A percentile compares a stretch with the other conserved stretches of the same genome.
phyloP scores from a whole-genome alignment of 1,140 invertebrate species.

The Drosophila gunungcola region DNA sequence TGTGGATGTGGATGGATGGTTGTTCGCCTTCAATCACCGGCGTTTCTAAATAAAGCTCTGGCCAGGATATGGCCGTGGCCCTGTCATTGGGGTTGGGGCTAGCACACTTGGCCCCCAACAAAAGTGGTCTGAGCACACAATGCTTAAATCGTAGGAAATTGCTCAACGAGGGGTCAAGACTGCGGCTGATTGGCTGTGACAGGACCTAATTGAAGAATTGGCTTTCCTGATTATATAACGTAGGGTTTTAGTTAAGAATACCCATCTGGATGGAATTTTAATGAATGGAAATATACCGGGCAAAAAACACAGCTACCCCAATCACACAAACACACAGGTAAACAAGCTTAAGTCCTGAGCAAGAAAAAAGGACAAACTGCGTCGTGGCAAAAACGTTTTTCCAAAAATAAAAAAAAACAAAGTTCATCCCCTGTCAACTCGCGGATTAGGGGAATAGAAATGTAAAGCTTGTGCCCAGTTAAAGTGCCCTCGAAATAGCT shows the following conservation, averaged over 20 bases:
- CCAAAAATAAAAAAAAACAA: conserved; percentile 39
- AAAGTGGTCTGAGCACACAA: conserved; percentile 48
- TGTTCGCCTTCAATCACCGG: conserved; percentile 35
- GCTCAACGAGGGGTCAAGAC: conserved; percentile 58
- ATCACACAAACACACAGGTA: conserved; percentile 25
- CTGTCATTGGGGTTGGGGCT: conserved; percentile 40
- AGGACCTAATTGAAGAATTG: conserved; percentile 35
- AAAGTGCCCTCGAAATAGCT: conserved; percentile 36
- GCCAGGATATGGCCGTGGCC: conserved; percentile 51
- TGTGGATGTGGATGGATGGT: conserved; percentile 1
- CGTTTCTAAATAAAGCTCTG: conserved; percentile 66
- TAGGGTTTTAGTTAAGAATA: not conserved
- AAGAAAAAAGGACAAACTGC: conserved; percentile 67
- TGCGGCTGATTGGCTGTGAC: conserved; percentile 38
- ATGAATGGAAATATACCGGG: conserved; percentile 74
- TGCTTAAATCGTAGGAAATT: conserved; percentile 69
- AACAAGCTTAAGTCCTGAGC: conserved; percentile 50
- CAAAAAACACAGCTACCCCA: conserved; percentile 32
- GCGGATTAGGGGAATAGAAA: conserved; percentile 10
- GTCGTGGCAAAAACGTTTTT: conserved; percentile 65
- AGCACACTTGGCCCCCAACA: conserved; percentile 21
- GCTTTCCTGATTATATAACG: conserved; percentile 33
- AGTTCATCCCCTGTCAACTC: conserved; percentile 43
- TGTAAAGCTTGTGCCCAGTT: conserved; percentile 53
- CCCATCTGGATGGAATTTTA: conserved; percentile 55